Conservation (phyloP, 2,113 vertebrate species). For the Natator depressus region DNA sequence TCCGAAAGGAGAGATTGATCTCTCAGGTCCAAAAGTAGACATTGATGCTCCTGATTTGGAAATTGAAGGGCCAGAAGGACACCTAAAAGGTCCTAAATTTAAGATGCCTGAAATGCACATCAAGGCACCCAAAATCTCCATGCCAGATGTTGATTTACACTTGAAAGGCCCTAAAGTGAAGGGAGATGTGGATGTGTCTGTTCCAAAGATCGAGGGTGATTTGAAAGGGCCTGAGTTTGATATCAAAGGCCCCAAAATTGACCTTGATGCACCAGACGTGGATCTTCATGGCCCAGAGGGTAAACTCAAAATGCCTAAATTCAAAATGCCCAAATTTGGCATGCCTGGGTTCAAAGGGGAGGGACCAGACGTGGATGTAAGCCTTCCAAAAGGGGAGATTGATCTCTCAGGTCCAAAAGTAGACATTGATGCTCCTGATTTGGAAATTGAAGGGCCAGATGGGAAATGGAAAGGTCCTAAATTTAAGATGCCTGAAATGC, state of each 20-base stretch:
- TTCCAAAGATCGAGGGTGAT: slow-evolving; percentile 65
- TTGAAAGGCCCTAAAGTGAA: slow-evolving; percentile 48
- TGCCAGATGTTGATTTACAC: slow-evolving; percentile 43
- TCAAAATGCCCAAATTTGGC: slow-evolving; percentile 80
- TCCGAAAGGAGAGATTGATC: too few species aligned
- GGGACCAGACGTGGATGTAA: slow-evolving; percentile 50
- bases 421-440: neutral
- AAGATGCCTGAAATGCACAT: slow-evolving; percentile 75
- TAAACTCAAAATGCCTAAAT: slow-evolving; percentile 78
- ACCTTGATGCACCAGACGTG: neutral
- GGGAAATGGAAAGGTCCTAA: too few species aligned
- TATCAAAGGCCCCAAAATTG: too few species aligned
- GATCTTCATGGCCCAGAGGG: slow-evolving; percentile 69
- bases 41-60: too few species aligned
- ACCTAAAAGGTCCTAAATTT: too few species aligned
- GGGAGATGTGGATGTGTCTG: slow-evolving; percentile 61
- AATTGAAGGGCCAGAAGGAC: too few species aligned
- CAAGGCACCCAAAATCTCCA: slow-evolving; percentile 53
- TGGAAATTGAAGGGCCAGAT: too few species aligned
- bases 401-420: slow-evolving; percentile 42
- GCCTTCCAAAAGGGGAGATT: slow-evolving; percentile 50
- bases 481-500: too few species aligned
- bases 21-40: too few species aligned
- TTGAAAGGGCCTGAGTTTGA: slow-evolving; percentile 30
- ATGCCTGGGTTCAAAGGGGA: slow-evolving; percentile 63